Percentiles rank a stretch among this genome's conserved stretches.
Conservation (phyloP, 2,797 vertebrate species). For the Anas acuta region DNA sequence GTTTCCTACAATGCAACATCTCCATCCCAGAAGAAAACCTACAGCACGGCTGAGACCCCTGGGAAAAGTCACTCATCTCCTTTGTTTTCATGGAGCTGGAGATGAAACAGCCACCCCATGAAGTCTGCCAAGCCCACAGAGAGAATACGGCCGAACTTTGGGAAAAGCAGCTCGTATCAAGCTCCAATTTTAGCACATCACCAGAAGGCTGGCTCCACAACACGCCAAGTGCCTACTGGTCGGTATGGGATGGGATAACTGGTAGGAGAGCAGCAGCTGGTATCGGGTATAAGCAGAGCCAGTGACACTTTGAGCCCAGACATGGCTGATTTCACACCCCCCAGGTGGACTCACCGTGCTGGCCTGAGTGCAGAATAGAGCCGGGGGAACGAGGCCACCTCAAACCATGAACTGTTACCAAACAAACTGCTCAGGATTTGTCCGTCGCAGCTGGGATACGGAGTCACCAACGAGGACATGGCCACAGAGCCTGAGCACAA, state of each 20-base stretch:
- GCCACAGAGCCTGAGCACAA: neutral
- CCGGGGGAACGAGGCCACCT: neutral
- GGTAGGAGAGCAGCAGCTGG: neutral
- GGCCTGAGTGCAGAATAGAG: neutral
- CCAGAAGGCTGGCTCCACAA: neutral
- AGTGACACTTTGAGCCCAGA: neutral
- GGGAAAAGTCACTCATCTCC: neutral
- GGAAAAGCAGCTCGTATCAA: neutral
- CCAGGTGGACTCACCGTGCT: neutral
- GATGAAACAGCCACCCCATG: neutral
- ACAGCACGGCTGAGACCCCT: neutral
- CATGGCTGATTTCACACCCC: neutral
- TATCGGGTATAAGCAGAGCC: neutral
- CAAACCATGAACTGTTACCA: neutral
- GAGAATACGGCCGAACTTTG: neutral
- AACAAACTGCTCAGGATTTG: neutral
- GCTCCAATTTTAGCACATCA: neutral
- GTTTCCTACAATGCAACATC: neutral
- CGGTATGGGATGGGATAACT: neutral
- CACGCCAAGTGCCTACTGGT: neutral
- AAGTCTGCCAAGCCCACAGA: neutral
- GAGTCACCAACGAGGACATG: neutral
- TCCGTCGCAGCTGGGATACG: accelerated
- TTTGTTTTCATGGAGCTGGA: neutral
- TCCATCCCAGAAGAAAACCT: neutral